Evolutionary conservation across 2,113 vertebrate species (phyloP).

Genomic region (Carassius carassius): DNA sequence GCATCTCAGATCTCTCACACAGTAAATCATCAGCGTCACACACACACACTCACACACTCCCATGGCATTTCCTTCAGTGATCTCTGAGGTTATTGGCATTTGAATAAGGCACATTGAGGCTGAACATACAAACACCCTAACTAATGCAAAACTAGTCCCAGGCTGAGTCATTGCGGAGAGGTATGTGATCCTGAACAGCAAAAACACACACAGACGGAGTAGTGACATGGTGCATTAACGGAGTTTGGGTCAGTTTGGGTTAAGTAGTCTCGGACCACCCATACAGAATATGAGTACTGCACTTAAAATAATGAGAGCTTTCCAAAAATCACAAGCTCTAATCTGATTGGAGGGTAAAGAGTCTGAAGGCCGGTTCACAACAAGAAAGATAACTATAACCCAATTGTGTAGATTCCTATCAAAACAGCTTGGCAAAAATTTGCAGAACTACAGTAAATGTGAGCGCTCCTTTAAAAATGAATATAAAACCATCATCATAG

Average conservation of each 20-base stretch:
- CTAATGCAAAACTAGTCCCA: neutral
- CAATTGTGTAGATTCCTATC: too few species aligned
- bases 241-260: neutral
- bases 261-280: neutral
- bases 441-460: too few species aligned
- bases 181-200: neutral
- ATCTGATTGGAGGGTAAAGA: neutral
- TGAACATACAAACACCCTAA: neutral
- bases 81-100: neutral
- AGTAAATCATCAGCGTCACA: neutral
- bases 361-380: neutral
- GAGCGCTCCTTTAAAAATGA: neutral
- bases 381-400: neutral
- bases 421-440: too few species aligned
- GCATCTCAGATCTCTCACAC: neutral
- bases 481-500: neutral
- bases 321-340: neutral
- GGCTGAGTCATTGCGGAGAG: neutral
- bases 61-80: neutral
- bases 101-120: constrained; percentile 26
- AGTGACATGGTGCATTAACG: neutral
- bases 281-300: neutral
- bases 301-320: neutral
- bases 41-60: neutral
- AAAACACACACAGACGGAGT: neutral